Evolutionary conservation across 2,113 vertebrate genomes (phyloP), one percentile per base, ranked within the genome.

Genomic region (Oenanthe melanoleuca): DNA sequence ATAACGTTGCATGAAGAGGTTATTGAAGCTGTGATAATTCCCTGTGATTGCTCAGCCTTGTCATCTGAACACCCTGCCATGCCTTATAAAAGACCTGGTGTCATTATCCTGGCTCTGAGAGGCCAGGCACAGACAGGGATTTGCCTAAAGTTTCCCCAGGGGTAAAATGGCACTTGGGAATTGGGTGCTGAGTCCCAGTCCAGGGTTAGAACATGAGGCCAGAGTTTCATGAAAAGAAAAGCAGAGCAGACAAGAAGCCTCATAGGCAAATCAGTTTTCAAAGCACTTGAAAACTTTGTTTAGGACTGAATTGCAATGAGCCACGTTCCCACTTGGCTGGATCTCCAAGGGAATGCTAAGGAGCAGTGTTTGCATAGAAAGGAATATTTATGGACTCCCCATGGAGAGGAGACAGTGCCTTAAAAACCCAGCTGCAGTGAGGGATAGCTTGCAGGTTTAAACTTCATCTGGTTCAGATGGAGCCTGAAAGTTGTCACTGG

Each of bases 251-350:
- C 71, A 73, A 88, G 84, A 28, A 96, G 63, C 92, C 47, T 93
- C n/a, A 4, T 92, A 95, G 86, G 95, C 96, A 96, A 96, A 97
- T 91, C 45, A 83, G 44, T 14, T 93, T 95, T 97, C 92, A 97
- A 93, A 96, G 88, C 75, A 40, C 91, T 80, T 56, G 34, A 56
- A 22, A 90, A 94, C 47, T 96, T 93, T 93, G 88, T 92, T 95
- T 94, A 83, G 71, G 74, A 52, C 70, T 74, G 82, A 83, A 80
- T 90, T 1, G 2, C 82, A 92, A 52, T 74, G 6, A 92, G 71
- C 94, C 67, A 56, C n/a, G 3, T 93, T 94, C 85, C 71, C 75
- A 15, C 69, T 70, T 86, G 89, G 78, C 89, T 92, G 85, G 22
- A 31, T 52, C 92, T 65, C 64, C 86, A 7, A 74, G 65, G 92